Conservation (phyloP, 2,797 vertebrate species). For the Chloroceryle inda region DNA sequence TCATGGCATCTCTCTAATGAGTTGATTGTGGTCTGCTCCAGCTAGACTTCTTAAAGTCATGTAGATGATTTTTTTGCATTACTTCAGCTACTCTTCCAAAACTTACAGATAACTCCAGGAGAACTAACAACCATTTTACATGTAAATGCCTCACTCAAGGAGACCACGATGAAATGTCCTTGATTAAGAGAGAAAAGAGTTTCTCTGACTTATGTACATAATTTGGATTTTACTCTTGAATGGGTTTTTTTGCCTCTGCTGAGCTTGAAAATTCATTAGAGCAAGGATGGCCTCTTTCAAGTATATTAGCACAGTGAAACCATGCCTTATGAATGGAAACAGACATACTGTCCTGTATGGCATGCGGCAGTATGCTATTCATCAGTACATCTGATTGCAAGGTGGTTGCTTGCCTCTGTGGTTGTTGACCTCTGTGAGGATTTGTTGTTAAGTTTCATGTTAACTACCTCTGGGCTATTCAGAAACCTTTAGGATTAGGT, state of each 20-base stretch:
- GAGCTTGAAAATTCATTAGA: constrained; percentile 16
- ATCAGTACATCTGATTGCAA: neutral
- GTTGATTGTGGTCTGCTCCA: neutral
- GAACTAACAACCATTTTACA: neutral
- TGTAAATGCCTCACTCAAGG: neutral
- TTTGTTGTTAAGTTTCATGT: neutral
- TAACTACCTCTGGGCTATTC: neutral
- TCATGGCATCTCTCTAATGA: neutral
- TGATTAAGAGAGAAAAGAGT: neutral
- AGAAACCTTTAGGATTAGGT: neutral
- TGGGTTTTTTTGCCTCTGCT: neutral
- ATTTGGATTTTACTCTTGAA: constrained; percentile 46
- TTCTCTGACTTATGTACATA: neutral
- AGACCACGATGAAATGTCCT: neutral
- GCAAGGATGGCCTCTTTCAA: neutral
- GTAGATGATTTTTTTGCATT: neutral
- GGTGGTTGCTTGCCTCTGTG: neutral
- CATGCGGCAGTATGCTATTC: neutral
- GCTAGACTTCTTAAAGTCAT: neutral
- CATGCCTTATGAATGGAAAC: constrained; percentile 3
- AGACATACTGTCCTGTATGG: neutral
- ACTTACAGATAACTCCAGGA: neutral
- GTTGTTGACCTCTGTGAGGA: neutral
- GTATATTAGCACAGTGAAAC: neutral
- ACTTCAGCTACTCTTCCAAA: neutral